Evolutionary conservation across 2,113 vertebrate genomes (phyloP).

Genomic region (Tragelaphus buxtoni): DNA sequence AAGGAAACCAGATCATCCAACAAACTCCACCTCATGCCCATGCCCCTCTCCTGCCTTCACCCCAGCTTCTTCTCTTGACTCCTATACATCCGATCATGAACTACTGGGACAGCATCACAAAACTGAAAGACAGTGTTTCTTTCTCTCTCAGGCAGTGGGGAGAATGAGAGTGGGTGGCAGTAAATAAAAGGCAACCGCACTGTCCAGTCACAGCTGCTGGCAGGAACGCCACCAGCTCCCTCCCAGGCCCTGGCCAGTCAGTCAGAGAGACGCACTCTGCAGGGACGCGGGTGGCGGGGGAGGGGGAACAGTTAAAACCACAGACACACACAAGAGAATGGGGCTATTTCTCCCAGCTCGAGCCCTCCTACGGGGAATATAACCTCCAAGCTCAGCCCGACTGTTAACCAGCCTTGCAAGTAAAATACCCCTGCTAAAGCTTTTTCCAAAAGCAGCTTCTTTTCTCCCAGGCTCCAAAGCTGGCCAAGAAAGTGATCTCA

Average conservation of each 20-base stretch:
- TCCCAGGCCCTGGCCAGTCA: not conserved
- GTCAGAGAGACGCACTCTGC: not conserved
- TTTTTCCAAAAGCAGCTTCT: conserved; percentile 5
- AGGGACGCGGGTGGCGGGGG: not conserved
- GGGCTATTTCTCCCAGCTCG: not conserved
- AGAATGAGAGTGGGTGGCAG: not conserved
- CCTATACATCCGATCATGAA: not conserved
- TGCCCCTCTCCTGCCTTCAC: not conserved
- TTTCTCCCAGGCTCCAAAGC: not conserved
- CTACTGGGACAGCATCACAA: not conserved
- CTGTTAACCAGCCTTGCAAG: not conserved
- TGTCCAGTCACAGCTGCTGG: not conserved
- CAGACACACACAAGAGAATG: not conserved
- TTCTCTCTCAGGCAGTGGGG: not conserved
- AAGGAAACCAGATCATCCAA: not conserved
- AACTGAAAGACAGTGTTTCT: not conserved
- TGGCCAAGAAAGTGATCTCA: not conserved
- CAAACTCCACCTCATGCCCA: not conserved
- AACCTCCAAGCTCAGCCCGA: not conserved
- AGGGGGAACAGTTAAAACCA: not conserved
- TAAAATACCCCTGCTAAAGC: not conserved
- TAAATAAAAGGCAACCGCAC: conserved; percentile 14
- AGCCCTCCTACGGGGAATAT: not conserved
- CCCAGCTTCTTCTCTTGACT: not conserved
- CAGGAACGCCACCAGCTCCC: not conserved